Conservation (phyloP, 1,140 invertebrate species). For the Meloidogyne exigua region DNA sequence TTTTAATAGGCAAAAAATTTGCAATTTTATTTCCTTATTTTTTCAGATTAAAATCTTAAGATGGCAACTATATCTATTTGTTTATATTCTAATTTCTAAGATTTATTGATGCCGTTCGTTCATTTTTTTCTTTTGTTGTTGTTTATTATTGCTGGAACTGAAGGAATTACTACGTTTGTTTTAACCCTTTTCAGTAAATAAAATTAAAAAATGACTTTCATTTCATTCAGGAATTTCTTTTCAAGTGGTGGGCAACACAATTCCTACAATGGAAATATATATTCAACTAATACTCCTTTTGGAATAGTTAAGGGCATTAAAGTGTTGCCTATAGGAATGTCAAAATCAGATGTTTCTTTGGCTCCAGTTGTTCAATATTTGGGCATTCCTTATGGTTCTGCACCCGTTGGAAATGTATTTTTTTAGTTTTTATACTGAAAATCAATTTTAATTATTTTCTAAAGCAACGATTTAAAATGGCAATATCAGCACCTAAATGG, state of each 20-base stretch:
- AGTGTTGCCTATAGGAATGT: constrained; percentile 29
- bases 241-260: neutral
- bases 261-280: neutral
- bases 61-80: too few relatives aligned
- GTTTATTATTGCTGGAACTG: neutral
- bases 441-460: constrained; percentile 30
- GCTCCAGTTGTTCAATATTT: constrained; percentile 72
- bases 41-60: too few relatives aligned
- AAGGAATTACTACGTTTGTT: neutral
- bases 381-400: constrained; percentile 88
- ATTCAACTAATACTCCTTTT: constrained; percentile 56
- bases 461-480: constrained; percentile 63
- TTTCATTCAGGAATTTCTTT: constrained; percentile 5
- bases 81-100: neutral
- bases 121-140: neutral
- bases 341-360: constrained; percentile 42
- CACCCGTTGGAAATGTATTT: constrained; percentile 74
- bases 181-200: neutral
- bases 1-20: constrained; percentile 5
- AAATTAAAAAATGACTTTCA: neutral
- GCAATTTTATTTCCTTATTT: neutral
- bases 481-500: constrained; percentile 63
- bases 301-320: constrained; percentile 55
- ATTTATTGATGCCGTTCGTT: neutral
- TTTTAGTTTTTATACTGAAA: constrained; percentile 28